phyloP scores from a whole-genome alignment of 2,888 invertebrate species.

The Cantharis flavilabris region DNA sequence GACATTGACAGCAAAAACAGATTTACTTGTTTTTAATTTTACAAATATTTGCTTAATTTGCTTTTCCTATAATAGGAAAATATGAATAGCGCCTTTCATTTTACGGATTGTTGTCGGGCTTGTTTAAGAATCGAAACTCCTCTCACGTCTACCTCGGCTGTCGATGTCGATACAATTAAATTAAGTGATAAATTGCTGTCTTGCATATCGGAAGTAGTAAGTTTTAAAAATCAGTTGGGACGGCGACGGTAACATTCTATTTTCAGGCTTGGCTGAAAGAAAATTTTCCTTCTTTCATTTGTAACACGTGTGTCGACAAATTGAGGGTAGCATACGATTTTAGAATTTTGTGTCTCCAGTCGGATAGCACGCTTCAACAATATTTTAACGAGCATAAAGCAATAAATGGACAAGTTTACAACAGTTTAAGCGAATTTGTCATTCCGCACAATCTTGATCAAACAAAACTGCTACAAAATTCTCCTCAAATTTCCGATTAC shows the following conservation, averaged over 20 bases:
- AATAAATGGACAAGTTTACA: constrained; percentile 19
- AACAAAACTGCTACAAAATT: constrained; percentile 11
- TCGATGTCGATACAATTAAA: constrained; percentile 29
- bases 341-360: constrained; percentile 28
- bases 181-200: constrained; percentile 29
- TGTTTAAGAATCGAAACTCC: constrained; percentile 27
- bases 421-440: constrained; percentile 12
- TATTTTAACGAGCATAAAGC: constrained; percentile 25
- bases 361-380: constrained; percentile 26
- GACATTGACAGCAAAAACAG: neutral
- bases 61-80: constrained; percentile 4
- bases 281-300: constrained; percentile 24
- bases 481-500: neutral
- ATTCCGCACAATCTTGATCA: constrained; percentile 10
- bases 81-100: constrained; percentile 30
- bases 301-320: constrained; percentile 26
- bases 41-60: neutral
- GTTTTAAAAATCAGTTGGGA: neutral
- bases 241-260: neutral
- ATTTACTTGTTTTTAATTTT: neutral
- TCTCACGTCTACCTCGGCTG: constrained; percentile 22
- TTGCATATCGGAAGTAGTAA: constrained; percentile 32
- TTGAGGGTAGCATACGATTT: constrained; percentile 29
- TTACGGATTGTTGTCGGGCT: constrained; percentile 29
- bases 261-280: constrained; percentile 29